phyloP scores from a whole-genome alignment of 1,140 invertebrate genomes.

The Nasonia giraulti region DNA sequence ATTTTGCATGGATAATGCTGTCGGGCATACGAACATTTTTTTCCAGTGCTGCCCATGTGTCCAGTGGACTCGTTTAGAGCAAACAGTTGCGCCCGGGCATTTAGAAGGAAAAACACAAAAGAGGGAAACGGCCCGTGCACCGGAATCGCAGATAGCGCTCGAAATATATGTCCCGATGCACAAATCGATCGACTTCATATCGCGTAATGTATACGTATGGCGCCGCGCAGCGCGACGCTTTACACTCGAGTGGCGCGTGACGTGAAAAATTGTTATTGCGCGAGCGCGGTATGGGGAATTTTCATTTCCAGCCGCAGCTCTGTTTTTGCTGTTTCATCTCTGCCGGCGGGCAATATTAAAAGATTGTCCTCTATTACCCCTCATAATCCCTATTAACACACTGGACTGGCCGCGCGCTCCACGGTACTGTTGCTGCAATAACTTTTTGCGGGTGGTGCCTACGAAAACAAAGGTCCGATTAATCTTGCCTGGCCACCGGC shows the following conservation, averaged over 20 bases:
- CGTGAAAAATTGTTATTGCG: conserved; percentile 26
- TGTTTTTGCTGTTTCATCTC: neutral
- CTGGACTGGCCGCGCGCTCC: neutral
- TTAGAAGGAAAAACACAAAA: conserved; percentile 6
- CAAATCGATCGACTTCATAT: conserved; percentile 38
- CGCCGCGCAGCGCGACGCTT: neutral
- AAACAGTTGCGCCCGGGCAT: neutral
- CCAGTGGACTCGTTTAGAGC: neutral
- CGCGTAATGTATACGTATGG: neutral
- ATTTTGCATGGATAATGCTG: neutral
- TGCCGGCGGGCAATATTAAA: neutral
- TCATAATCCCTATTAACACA: conserved; percentile 30
- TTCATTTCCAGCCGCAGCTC: neutral
- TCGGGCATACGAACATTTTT: neutral
- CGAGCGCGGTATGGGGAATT: neutral
- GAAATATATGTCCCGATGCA: neutral
- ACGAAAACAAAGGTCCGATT: conserved; percentile 22
- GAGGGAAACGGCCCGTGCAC: neutral
- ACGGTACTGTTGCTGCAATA: neutral
- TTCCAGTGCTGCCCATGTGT: neutral
- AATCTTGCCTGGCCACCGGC: neutral
- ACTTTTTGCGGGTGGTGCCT: neutral
- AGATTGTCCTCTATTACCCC: conserved; percentile 7
- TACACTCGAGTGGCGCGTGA: neutral
- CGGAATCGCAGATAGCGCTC: conserved; percentile 5